Evolutionary conservation across 2,797 vertebrate genomes (phyloP), one percentile per base, ranked within the genome.

Genomic region (Lepus oiostolus): DNA sequence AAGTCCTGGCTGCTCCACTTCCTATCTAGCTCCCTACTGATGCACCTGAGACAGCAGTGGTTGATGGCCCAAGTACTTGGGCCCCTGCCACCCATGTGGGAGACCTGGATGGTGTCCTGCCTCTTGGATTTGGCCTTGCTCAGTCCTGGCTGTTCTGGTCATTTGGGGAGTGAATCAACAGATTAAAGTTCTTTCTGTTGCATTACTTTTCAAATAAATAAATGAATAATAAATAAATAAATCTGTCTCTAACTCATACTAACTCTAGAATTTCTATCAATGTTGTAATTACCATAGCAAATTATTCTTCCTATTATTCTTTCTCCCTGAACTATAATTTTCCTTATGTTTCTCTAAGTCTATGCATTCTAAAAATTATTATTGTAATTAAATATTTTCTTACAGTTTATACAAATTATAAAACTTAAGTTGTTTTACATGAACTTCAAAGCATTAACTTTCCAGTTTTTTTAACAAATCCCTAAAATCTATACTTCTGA

Each of bases 381-480:
- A 71, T 82, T 79, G 54, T 82, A 54, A 85, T 63, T 35, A 85
- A 94, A 85, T 79, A 77, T 71, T 88, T 71, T 70, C 76, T 32
- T 88, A 71, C 9, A 80, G 38, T 30, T 70, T 62, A 80, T 52
- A 30, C 67, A 62, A 86, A 4, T 68, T 58, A 58, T 58, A 58
- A 93, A 24, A 68, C 21, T 77, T 82, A 9, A 82, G 7, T 87
- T 88, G 7, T 63, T 72, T 91, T 72, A 88, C 19, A 68, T 95
- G 24, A 85, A 12, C 10, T 77, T 22, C n/a, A 42, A 88, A 47
- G 47, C 22, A 6, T 93, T 58, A 85, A 90, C 92, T 14, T 90
- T 96, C 93, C 28, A 85, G 90, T 47, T 32, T 86, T 95, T 82
- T 86, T 19, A 86, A 65, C 11, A 85, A 4, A 67, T 67, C 32